Evolutionary conservation across 1,140 invertebrate species (phyloP), one percentile per base, ranked within the genome.

Genomic region (Cataglyphis hispanica): DNA sequence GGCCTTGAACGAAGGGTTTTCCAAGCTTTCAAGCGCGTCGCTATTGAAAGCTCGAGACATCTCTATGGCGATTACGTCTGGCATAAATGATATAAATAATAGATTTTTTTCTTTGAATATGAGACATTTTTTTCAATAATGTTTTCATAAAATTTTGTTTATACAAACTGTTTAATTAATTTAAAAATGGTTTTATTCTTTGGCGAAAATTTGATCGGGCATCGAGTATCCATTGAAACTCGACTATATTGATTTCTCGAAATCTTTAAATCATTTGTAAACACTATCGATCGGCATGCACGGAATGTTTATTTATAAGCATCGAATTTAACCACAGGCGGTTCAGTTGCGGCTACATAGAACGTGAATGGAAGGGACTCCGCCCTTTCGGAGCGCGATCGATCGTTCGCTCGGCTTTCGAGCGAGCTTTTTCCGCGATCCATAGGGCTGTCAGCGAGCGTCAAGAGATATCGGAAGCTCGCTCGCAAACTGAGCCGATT

Each of bases 351-450:
- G 22, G 5, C 19, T 46, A 61, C 61, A 25, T 58, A 34, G 69
- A 72, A 13, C 25, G 25, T 25, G n/a, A 25, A 31, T 70, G 31
- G 25, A 60, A 60, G 25, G 37, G 37, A 43, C 75, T 81, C 78
- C 78, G 37, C 37, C 67, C 53, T 83, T 60, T 72, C 25, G 19
- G 27, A 31, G 19, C n/a, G 31, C 37, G 13, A 81, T 81, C 53
- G 37, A 83, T 61, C 67, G 67, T 37, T 46, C 37, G 25, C 37
- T 60, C 40, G 25, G 66, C 19, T 72, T 80, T 80, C 77, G 77
- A 80, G 31, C 53, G 37, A 46, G 37, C 7, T 83, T 83, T 83
- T 83, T 27, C 19, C 37, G 37, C 66, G 66, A 81, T 72, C 46
- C 27, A 46, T 2, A 22, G 37, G 13, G 8, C 8, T 19, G 13